These are phyloP conservation scores for Odocoileus virginianus DNA, from an alignment of 2,113 vertebrate genomes.

Conservation along the genomic window DNA sequence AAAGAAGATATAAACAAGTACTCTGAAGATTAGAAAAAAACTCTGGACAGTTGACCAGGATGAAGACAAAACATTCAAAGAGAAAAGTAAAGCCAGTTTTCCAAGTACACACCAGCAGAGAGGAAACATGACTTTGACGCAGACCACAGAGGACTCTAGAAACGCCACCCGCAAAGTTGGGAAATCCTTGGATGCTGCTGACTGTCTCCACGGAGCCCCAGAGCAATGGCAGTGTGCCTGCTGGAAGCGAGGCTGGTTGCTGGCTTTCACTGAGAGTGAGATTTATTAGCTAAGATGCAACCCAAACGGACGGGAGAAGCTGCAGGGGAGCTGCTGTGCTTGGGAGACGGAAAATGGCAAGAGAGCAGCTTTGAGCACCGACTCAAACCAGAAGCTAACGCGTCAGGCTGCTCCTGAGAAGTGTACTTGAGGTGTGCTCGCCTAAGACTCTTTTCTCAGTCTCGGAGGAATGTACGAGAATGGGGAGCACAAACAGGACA, in stretches of 20 bases:
- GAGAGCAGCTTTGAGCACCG: neutral
- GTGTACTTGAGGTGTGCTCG: neutral
- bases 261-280: neutral
- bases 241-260: neutral
- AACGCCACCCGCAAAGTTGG: neutral
- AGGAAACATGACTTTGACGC: neutral
- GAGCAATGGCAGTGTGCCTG: neutral
- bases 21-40: neutral
- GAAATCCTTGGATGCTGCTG: neutral
- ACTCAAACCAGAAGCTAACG: neutral
- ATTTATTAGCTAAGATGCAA: neutral
- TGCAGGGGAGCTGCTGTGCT: neutral
- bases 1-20: neutral
- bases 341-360: neutral
- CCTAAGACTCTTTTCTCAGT: neutral
- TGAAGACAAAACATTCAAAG: neutral
- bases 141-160: neutral
- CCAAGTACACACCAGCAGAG: neutral
- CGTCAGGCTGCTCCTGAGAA: neutral
- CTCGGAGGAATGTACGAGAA: neutral
- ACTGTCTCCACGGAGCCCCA: neutral
- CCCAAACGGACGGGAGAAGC: neutral
- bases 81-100: conserved; percentile 24
- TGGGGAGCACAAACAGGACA: neutral
- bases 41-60: neutral